Evolutionary conservation across 2,113 vertebrate genomes (phyloP).

Genomic region (Lophotis ruficrista): DNA sequence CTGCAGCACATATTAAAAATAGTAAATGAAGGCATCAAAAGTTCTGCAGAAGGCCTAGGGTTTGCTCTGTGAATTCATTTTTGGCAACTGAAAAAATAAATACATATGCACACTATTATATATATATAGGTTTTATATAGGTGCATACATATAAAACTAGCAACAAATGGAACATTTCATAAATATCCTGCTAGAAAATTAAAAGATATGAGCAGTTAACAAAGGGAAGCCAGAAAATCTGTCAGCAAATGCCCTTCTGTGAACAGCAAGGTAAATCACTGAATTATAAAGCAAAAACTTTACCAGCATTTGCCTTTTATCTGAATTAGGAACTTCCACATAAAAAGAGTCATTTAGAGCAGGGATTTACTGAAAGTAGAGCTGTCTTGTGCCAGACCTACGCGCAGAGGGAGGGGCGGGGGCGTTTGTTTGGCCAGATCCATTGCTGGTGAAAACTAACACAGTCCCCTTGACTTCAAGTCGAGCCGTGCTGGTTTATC

Average conservation of each 20-base stretch:
- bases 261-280: background rate
- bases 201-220: background rate
- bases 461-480: background rate
- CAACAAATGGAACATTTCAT: constrained; percentile 18
- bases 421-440: background rate
- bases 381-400: background rate
- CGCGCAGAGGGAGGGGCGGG: accelerated
- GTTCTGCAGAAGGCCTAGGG: background rate
- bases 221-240: background rate
- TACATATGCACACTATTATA: background rate
- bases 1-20: constrained; percentile 15
- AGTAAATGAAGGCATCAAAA: constrained; percentile 13
- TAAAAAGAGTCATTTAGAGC: background rate
- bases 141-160: background rate
- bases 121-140: background rate
- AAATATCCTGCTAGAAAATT: background rate
- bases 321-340: background rate
- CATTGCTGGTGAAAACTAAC: constrained; percentile 13
- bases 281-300: background rate
- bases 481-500: background rate
- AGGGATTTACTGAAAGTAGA: background rate
- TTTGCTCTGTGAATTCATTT: background rate
- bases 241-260: background rate
- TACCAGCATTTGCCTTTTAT: background rate
- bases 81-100: constrained; percentile 33